Conservation (phyloP, 2,888 invertebrate genomes). For the Phyllotreta cruciferae region DNA sequence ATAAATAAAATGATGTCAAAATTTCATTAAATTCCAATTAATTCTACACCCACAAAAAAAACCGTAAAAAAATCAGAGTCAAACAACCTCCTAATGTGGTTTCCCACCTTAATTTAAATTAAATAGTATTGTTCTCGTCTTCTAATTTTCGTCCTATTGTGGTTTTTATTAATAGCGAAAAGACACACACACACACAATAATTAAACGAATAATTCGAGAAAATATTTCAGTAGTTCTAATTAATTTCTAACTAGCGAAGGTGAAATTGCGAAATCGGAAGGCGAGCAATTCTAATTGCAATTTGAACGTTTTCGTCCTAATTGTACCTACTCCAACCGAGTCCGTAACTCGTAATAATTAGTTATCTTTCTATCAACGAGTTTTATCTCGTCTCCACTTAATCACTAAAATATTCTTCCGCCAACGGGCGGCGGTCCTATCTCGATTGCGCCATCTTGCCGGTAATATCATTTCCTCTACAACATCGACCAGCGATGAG, state of each 20-base stretch:
- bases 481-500: slow-evolving; percentile 36
- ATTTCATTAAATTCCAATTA: no score
- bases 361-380: slow-evolving; percentile 33
- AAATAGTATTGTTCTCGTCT: no score
- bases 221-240: background rate
- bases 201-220: background rate
- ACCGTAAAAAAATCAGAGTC: no score
- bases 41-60: no score
- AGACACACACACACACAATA: no score
- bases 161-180: no score
- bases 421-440: slow-evolving; percentile 40
- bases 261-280: background rate
- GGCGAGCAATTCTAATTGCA: slow-evolving; percentile 6
- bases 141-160: no score
- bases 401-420: slow-evolving; percentile 49
- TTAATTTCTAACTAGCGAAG: background rate
- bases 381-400: slow-evolving; percentile 42
- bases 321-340: background rate
- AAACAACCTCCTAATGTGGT: no score
- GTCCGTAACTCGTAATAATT: slow-evolving; percentile 30
- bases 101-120: no score
- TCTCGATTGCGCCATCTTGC: slow-evolving; percentile 45
- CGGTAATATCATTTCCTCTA: slow-evolving; percentile 50
- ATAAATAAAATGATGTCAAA: no score
- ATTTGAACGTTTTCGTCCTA: slow-evolving; percentile 6